Evolutionary conservation across 2,113 vertebrate species (phyloP), one percentile per base, ranked within the genome.

Genomic region (Smithornis capensis): DNA sequence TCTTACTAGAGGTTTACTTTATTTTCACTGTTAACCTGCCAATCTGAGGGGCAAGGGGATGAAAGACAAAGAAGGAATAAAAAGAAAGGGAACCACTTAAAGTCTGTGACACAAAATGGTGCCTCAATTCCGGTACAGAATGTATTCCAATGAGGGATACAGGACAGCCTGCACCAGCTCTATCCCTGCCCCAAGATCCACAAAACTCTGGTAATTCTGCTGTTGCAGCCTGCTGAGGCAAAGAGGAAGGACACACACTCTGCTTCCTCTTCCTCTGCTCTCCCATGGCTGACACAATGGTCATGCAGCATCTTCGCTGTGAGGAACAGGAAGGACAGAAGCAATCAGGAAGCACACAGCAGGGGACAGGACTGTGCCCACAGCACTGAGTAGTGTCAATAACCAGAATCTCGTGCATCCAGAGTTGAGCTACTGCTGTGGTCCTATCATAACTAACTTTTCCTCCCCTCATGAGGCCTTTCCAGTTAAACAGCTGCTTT

Each of bases 401-500:
- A 71, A 56, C 37, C 38, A 55, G 17, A 90, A 86, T 42, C 74
- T 69, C 45, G 37, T n/a, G 27, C 59, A 67, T 47, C 83, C 76
- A 80, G 67, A 56, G 65, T 3, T 65, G 52, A 84, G 37, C 67
- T 88, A 38, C 55, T 74, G 45, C 74, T 53, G 23, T 50, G 65
- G 25, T 65, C 49, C 63, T 38, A 84, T 67, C 56, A 52, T 40
- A 19, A 21, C 1, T 60, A 71, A 56, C 47, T 59, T 33, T 9
- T 7, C 19, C 62, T 47, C 29, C 37, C 7, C 33, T 27, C 35
- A 5, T 7, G 9, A 93, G 35, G 38, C n/a, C 52, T 52, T 90
- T 55, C 23, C 79, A 93, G 21, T 80, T 83, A 60, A 93, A 80
- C 33, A 90, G n/a, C 37, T 90, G 65, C 45, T 89, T 94, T 60